These are phyloP conservation scores for Rhamnusium bicolor DNA, from an alignment of 2,888 invertebrate species.

Conservation along the genomic window DNA sequence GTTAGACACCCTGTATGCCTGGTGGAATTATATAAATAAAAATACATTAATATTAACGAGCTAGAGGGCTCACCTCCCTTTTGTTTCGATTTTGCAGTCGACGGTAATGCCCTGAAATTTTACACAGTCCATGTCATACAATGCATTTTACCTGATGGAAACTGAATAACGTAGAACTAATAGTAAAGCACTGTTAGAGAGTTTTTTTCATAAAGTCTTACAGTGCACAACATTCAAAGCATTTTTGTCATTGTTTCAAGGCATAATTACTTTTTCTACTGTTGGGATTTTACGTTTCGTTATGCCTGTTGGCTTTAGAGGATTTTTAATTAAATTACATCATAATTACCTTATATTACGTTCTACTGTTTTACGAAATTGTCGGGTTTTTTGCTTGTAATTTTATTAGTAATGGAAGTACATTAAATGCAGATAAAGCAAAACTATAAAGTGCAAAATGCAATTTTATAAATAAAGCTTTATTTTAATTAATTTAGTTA, in stretches of 20 bases:
- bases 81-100: background rate
- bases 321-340: constrained; percentile 42
- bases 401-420: constrained; percentile 24
- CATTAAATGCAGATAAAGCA: background rate
- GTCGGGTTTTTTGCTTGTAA: constrained; percentile 34
- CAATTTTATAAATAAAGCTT: background rate
- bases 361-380: constrained; percentile 42
- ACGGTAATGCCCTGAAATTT: background rate
- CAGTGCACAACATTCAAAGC: background rate
- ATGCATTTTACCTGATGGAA: constrained; percentile 15
- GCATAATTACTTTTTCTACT: background rate
- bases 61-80: background rate
- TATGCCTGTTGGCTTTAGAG: background rate
- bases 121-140: background rate
- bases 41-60: constrained; percentile 4
- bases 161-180: background rate
- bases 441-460: background rate
- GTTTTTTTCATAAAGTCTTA: background rate
- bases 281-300: background rate
- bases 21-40: background rate
- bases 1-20: background rate
- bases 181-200: constrained; percentile 2
- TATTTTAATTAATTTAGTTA: background rate
- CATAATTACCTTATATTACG: constrained; percentile 44
- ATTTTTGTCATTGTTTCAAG: background rate